Percentiles rank a stretch among this genome's conserved stretches.
phyloP scores from a whole-genome alignment of 2,797 vertebrate species.

The Euthynnus affinis region DNA sequence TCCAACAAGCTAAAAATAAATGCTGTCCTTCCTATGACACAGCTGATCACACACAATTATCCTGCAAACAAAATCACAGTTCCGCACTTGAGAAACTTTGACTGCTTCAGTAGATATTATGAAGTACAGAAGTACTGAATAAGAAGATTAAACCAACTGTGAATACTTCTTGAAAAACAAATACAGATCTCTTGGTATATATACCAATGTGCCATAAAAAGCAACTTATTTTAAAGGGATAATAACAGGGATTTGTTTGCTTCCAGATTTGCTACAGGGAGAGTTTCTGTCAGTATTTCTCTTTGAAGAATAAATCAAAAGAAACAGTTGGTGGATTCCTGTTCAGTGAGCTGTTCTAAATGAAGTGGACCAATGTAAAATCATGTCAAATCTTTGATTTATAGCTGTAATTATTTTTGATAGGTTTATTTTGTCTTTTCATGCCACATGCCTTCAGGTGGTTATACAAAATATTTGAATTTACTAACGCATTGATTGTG shows the following conservation, averaged over 20 bases:
- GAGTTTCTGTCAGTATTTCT: constrained; percentile 19
- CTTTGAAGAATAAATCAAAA: constrained; percentile 28
- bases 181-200: neutral
- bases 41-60: constrained; percentile 55
- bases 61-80: constrained; percentile 33
- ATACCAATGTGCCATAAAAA: neutral
- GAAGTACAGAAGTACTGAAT: constrained; percentile 11
- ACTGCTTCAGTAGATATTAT: constrained; percentile 37
- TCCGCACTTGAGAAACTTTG: constrained; percentile 47
- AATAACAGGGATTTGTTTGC: constrained; percentile 12
- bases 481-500: neutral
- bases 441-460: neutral
- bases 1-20: constrained; percentile 68
- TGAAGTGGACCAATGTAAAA: constrained; percentile 29
- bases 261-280: constrained; percentile 4
- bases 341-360: neutral
- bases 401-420: constrained; percentile 20
- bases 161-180: neutral
- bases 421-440: constrained; percentile 3
- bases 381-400: constrained; percentile 15
- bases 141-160: constrained; percentile 1
- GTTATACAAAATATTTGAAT: neutral
- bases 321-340: constrained; percentile 34
- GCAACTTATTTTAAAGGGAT: neutral
- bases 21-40: constrained; percentile 42